phyloP scores from a whole-genome alignment of 1,140 invertebrate genomes.

The Neodiprion virginianus region DNA sequence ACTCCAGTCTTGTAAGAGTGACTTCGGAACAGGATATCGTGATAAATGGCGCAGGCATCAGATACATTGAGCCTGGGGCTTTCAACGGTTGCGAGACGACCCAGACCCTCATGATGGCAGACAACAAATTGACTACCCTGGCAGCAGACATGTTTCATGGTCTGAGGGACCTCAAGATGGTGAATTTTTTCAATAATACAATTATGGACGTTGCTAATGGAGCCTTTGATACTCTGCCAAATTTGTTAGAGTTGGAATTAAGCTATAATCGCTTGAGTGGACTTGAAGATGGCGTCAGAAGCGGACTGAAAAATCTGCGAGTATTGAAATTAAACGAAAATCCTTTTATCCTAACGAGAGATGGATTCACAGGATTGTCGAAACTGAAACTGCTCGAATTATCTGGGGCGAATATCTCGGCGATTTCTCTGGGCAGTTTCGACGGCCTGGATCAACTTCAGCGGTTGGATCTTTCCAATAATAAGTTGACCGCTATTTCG shows the following conservation, averaged over 20 bases:
- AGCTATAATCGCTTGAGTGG: constrained; percentile 1
- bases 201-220: background rate
- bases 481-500: background rate
- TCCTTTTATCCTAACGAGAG: background rate
- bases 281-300: background rate
- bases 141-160: background rate
- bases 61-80: background rate
- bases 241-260: constrained; percentile 9
- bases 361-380: background rate
- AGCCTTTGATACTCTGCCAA: background rate
- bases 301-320: background rate
- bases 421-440: background rate
- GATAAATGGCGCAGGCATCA: background rate
- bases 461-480: constrained; percentile 1
- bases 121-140: background rate
- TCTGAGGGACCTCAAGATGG: background rate
- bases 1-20: too few relatives aligned
- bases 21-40: background rate
- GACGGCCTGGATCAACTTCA: background rate
- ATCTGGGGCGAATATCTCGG: background rate
- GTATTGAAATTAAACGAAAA: background rate
- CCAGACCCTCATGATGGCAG: background rate
- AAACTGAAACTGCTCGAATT: background rate
- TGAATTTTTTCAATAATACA: background rate
- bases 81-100: background rate